phyloP scores from a whole-genome alignment of 2,888 invertebrate genomes.

The Antheraea assamensis region DNA sequence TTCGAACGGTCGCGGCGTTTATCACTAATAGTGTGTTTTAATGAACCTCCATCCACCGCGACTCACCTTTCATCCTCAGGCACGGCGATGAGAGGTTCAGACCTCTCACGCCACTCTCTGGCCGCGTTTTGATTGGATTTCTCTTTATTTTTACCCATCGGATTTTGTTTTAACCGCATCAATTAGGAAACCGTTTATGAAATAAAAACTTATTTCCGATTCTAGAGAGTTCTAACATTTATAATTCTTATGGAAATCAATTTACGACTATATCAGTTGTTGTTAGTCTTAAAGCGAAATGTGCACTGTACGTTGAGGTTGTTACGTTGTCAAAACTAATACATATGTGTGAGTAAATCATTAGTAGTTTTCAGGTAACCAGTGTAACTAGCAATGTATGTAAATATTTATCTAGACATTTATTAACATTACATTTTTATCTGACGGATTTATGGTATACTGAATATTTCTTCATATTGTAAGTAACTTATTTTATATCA shows the following conservation, averaged over 20 bases:
- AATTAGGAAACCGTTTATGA: slow-evolving; percentile 8
- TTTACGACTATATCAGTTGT: slow-evolving; percentile 32
- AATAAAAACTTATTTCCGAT: not conserved
- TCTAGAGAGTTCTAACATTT: not conserved
- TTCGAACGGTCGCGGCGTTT: slow-evolving; percentile 51
- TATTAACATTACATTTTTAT: not conserved
- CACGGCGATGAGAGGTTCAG: slow-evolving; percentile 69
- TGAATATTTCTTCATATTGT: not conserved
- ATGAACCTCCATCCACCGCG: slow-evolving; percentile 64
- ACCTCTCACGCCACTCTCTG: slow-evolving; percentile 67
- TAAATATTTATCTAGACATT: slow-evolving; percentile 26
- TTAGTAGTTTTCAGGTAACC: slow-evolving; percentile 45
- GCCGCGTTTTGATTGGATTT: slow-evolving; percentile 66
- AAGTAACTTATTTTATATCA: too few relatives aligned
- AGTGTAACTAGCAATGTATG: slow-evolving; percentile 46
- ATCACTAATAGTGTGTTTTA: slow-evolving; percentile 70
- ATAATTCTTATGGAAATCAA: slow-evolving; percentile 10
- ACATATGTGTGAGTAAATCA: slow-evolving; percentile 54
- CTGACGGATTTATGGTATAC: not conserved
- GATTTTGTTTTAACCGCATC: slow-evolving; percentile 10
- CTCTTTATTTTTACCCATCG: slow-evolving; percentile 65
- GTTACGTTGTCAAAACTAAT: slow-evolving; percentile 35
- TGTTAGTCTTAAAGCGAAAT: slow-evolving; percentile 43
- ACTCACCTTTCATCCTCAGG: slow-evolving; percentile 81
- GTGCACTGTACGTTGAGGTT: slow-evolving; percentile 49